Conservation (phyloP, 2,888 invertebrate genomes). For the Macropis europaea region DNA sequence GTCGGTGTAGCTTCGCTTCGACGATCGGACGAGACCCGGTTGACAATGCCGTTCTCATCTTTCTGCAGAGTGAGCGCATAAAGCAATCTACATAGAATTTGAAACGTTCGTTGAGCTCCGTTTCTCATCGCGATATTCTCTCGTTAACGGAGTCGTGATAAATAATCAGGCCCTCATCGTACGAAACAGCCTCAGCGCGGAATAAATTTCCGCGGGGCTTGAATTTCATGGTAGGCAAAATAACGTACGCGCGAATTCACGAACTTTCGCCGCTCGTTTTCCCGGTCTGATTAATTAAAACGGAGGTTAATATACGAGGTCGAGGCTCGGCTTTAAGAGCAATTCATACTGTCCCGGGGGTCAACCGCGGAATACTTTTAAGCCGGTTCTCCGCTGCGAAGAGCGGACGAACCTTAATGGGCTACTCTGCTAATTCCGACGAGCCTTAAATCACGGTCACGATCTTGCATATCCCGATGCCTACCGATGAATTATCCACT, state of each 20-base stretch:
- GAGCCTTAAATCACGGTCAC: conserved; percentile 38
- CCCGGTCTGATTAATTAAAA: conserved; percentile 75
- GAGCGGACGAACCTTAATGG: conserved; percentile 38
- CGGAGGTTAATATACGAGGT: conserved; percentile 74
- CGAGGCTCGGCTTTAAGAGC: conserved; percentile 67
- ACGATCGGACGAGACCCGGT: no score
- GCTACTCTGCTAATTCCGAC: conserved; percentile 30
- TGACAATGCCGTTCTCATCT: no score
- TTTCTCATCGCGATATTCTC: conserved; percentile 25
- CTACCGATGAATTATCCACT: neutral
- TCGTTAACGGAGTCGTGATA: conserved; percentile 33
- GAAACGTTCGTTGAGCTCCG: no score
- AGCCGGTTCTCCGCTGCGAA: conserved; percentile 17
- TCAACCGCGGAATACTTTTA: conserved; percentile 67
- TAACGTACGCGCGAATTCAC: conserved; percentile 11
- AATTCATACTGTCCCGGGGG: conserved; percentile 66
- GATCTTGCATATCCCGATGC: conserved; percentile 1
- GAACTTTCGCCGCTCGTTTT: conserved; percentile 12
- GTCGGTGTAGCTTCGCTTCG: no score
- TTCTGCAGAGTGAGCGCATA: no score
- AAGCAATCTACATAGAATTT: no score
- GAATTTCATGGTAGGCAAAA: neutral
- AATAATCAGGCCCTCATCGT: conserved; percentile 21
- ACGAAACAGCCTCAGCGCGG: conserved; percentile 14
- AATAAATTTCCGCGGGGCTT: conserved; percentile 10